Base-by-base conservation (phyloP, 2,113 vertebrate genomes). In the Cyanoderma ruficeps region DNA sequence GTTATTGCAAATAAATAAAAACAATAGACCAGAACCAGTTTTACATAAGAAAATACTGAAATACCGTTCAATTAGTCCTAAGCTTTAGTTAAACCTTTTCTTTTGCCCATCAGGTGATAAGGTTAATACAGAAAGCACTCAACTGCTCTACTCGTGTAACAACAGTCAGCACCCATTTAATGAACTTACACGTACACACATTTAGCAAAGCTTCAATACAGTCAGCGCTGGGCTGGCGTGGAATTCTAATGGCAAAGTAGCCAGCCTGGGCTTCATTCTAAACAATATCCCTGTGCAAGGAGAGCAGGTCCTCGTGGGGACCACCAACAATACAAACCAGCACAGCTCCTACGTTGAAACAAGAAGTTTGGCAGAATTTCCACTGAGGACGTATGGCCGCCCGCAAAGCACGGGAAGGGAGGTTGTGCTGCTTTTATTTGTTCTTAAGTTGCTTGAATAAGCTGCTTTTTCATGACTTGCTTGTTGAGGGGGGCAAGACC, bases 1-100 rank as follows among this genome's bases (percentile, higher is more conserved):
- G 96, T 98, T 98, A 98, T 98, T 98, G 97, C 96, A 97, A 98
- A 98, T 98, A 98, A 98, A 98, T 98, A 98, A 98, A 98, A 98
- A 98, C 98, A 98, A 98, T 97, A 96, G 97, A 98, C 97, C 98
- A 98, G 97, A 98, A 98, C 98, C 95, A 95, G 97, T 98, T 98
- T 98, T 98, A 98, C 98, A 97, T 97, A 97, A 97, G 97, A 96
- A 98, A 98, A 98, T 98, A 97, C 78, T 96, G 93, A 98, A 98
- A 98, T 96, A 95, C 80, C 57, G 56, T 98, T 97, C 97, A 97
- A 96, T 98, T 98, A 97, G 94, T 97, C 94, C 94, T 93, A 96
- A 97, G 97, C 96, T 97, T 97, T 94, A 96, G 91, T 96, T 94
- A 98, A 98, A 97, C 95, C 96, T 97, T 98, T 97, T 95, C 91